Evolutionary conservation across 2,888 invertebrate genomes (phyloP).

Genomic region (Acanthosoma haemorrhoidale): DNA sequence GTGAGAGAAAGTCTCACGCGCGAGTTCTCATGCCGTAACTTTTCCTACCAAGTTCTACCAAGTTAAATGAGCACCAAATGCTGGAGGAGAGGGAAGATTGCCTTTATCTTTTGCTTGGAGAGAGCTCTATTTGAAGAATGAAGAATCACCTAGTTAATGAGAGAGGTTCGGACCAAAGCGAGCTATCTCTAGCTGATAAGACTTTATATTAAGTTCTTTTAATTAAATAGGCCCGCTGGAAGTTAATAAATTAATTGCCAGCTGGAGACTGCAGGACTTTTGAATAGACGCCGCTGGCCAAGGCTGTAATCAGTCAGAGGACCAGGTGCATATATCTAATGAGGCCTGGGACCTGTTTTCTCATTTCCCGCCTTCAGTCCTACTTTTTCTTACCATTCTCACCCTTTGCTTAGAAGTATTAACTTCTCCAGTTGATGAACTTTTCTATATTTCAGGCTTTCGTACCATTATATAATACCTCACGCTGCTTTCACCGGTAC

Average conservation of each 20-base stretch:
- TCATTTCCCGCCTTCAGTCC: neutral
- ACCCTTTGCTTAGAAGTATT: neutral
- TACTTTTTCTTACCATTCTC: too few relatives aligned
- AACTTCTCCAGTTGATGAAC: neutral
- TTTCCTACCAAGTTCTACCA: too few relatives aligned
- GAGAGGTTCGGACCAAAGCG: neutral
- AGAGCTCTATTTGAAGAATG: too few relatives aligned
- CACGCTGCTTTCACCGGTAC: too few relatives aligned
- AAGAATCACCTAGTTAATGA: neutral
- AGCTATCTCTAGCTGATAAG: neutral
- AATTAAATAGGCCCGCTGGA: neutral
- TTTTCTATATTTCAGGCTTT: too few relatives aligned
- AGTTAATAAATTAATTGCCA: conserved; percentile 4
- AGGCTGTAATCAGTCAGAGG: neutral
- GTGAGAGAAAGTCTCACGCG: too few relatives aligned
- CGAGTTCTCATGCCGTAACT: too few relatives aligned
- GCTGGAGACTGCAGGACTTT: neutral
- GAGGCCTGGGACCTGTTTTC: neutral
- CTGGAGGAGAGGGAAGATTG: too few relatives aligned
- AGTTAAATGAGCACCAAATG: too few relatives aligned
- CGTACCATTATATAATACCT: too few relatives aligned
- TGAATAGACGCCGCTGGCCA: neutral
- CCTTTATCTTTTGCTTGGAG: too few relatives aligned
- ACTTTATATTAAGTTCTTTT: neutral
- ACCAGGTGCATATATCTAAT: conserved; percentile 4